Conservation (phyloP, 2,888 invertebrate species). For the Parthenolecanium corni region DNA sequence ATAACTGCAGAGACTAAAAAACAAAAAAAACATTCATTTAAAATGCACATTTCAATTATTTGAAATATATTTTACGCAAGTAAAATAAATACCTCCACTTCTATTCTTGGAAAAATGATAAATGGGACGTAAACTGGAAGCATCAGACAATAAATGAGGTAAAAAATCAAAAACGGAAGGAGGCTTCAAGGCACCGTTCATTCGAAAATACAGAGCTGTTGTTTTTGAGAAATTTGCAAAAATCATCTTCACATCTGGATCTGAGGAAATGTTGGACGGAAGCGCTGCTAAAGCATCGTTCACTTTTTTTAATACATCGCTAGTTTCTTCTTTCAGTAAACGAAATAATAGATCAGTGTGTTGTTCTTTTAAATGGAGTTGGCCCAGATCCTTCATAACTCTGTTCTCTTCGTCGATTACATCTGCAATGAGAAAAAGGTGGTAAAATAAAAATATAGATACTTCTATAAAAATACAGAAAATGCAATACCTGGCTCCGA, state of each 20-base stretch:
- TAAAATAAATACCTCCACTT: conserved; percentile 46
- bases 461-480: not conserved
- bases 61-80: not conserved
- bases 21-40: not conserved
- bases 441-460: conserved; percentile 35
- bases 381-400: conserved; percentile 57
- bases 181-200: conserved; percentile 10
- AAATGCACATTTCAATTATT: not conserved
- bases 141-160: conserved; percentile 69
- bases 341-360: conserved; percentile 48
- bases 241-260: not conserved
- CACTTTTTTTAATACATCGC: not conserved
- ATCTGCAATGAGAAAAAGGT: too few species aligned
- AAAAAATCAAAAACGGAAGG: conserved; percentile 76
- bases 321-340: conserved; percentile 7
- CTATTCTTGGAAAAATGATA: conserved; percentile 63
- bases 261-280: not conserved
- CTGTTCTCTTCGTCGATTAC: conserved; percentile 40
- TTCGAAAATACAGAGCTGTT: not conserved
- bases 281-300: not conserved
- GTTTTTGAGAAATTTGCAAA: conserved; percentile 45
- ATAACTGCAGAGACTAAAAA: conserved; percentile 67
- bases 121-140: conserved; percentile 63
- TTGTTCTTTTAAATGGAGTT: conserved; percentile 63
- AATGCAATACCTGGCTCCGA: conserved; percentile 13